Evolutionary conservation across 2,888 invertebrate genomes (phyloP).

Genomic region (Apomyelois bistriatella): DNA sequence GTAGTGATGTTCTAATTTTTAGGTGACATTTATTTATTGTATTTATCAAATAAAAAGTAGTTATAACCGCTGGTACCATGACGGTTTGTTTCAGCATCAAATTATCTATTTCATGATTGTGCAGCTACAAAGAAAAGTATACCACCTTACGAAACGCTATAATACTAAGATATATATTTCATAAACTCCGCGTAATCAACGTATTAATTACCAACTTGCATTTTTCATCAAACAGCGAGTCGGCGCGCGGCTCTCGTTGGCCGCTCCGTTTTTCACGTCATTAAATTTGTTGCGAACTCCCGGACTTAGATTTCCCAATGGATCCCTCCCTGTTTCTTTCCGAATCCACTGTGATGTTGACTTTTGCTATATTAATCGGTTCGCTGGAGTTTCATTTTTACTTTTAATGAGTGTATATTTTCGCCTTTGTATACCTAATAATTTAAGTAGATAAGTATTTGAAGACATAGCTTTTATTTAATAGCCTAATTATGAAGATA

Average conservation of each 20-base stretch:
- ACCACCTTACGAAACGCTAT: too few species aligned
- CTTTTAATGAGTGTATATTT: neutral
- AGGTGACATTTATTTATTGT: too few species aligned
- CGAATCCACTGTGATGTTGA: neutral
- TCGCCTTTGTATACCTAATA: neutral
- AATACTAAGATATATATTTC: neutral
- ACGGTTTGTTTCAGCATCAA: too few species aligned
- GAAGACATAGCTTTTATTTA: too few species aligned
- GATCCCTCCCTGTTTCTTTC: neutral
- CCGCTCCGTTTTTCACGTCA: constrained; percentile 8
- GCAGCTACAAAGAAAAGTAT: too few species aligned
- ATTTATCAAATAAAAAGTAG: too few species aligned
- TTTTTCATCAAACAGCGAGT: neutral
- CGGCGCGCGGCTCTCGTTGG: neutral
- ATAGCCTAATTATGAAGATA: too few species aligned
- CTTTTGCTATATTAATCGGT: neutral
- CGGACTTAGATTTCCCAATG: constrained; percentile 11
- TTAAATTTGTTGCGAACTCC: constrained; percentile 9
- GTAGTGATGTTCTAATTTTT: too few species aligned
- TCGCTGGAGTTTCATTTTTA: neutral
- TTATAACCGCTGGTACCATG: too few species aligned
- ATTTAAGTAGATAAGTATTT: too few species aligned
- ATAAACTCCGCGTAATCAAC: neutral
- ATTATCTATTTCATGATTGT: too few species aligned
- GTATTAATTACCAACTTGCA: neutral